Percentiles rank a stretch among this genome's conserved stretches.
Conservation (phyloP, 2,888 invertebrate species). For the Xylophagus ater region DNA sequence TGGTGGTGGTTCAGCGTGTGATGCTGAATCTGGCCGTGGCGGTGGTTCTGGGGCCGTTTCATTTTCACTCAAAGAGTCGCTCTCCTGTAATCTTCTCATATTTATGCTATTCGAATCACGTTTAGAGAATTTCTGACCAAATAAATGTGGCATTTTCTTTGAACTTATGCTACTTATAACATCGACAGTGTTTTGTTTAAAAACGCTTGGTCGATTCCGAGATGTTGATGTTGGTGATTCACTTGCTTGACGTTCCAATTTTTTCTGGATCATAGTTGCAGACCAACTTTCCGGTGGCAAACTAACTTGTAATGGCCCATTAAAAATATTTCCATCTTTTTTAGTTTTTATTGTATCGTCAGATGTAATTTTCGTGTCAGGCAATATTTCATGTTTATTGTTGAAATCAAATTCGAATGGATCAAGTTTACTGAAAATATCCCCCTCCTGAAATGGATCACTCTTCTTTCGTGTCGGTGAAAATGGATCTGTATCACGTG, state of each 20-base stretch:
- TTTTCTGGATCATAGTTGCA: slow-evolving; percentile 16
- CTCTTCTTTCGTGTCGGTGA: slow-evolving; percentile 39
- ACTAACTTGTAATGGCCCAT: slow-evolving; percentile 58
- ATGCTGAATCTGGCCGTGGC: slow-evolving; percentile 35
- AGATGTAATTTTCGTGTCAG: slow-evolving; percentile 26
- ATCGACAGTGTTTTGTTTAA: slow-evolving; percentile 39
- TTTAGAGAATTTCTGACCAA: slow-evolving; percentile 38
- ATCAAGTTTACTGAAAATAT: slow-evolving; percentile 37
- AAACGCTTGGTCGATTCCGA: slow-evolving; percentile 25
- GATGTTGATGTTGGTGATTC: slow-evolving; percentile 23
- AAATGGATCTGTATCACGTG: slow-evolving; percentile 38
- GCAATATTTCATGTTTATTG: slow-evolving; percentile 16
- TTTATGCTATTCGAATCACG: slow-evolving; percentile 38
- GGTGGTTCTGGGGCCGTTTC: slow-evolving; percentile 39
- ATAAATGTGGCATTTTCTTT: slow-evolving; percentile 40
- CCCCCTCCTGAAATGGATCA: slow-evolving; percentile 58
- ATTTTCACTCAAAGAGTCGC: slow-evolving; percentile 39
- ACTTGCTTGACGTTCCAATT: slow-evolving; percentile 22
- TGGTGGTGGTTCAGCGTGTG: slow-evolving; percentile 57
- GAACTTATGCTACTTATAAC: slow-evolving; percentile 40
- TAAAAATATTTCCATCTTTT: slow-evolving; percentile 40
- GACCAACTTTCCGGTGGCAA: slow-evolving; percentile 51
- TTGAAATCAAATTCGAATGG: slow-evolving; percentile 37
- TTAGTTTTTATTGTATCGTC: slow-evolving; percentile 30
- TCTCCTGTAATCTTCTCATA: slow-evolving; percentile 39